Evolutionary conservation across 2,797 vertebrate genomes (phyloP), one percentile per base, ranked within the genome.

Genomic region (Fratercula arctica): DNA sequence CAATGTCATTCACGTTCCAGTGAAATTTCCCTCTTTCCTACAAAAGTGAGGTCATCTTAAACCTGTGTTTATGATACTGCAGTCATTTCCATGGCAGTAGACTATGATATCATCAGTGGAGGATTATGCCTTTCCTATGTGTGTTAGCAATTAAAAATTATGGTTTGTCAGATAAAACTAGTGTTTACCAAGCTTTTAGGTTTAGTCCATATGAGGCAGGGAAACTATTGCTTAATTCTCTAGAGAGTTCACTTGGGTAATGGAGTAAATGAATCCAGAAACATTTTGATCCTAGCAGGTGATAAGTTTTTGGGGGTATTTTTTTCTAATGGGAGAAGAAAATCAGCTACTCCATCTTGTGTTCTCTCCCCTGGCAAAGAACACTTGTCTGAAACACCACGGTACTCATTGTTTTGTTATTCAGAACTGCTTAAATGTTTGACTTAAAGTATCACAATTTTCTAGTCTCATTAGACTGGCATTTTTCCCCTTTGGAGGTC

Each of bases 1-100:
- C 87, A 61, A 26, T 96, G 93, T 82, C 89, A 57, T 85, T 95
- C 80, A 67, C 75, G 87, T 83, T 91, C 68, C 70, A 87, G 25
- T 89, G 83, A 95, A 89, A 90, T 95, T 95, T 96, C 60, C 73
- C 73, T 96, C 56, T 95, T 96, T 96, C 81, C 85, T 94, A 80
- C 14, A 45, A 81, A 97, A 95, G 87, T 97, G 93, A 97, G 68
- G 84, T 96, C 86, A 90, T 87, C 92, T 95, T 88, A 97, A 96
- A 95, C 76, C 85, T 94, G 68, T 98, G 96, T 98, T 98, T 98
- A 92, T 96, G 92, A 73, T 94, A 83, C 63, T 93, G 80, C 79
- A 95, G 69, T 83, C 83, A 96, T 97, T 98, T 98, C 97, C 96
- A 97, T 97, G 94, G 95, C 92, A 97, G 76, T 96, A 97, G 95